Evolutionary conservation across 2,888 invertebrate genomes (phyloP).

Genomic region (Monoplex corrugatus): DNA sequence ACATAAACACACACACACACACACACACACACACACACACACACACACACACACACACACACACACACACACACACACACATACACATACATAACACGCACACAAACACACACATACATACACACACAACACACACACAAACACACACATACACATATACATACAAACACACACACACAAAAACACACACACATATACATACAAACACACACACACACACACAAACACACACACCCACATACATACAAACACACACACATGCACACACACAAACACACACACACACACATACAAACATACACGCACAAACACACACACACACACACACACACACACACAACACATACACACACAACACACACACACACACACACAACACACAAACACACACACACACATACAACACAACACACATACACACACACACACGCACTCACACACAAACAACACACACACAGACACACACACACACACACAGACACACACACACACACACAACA

Average conservation of each 20-base stretch:
- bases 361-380: constrained; percentile 33
- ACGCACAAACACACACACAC: background rate
- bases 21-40: constrained; percentile 23
- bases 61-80: background rate
- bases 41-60: constrained; percentile 2
- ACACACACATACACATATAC: constrained; percentile 25
- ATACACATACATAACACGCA: too few relatives aligned
- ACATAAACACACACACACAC: constrained; percentile 17
- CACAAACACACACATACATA: too few relatives aligned
- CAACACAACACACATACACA: background rate
- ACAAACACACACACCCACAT: background rate
- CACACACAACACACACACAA: too few relatives aligned
- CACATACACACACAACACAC: background rate
- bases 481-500: constrained; percentile 29
- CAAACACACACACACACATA: constrained; percentile 27
- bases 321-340: background rate
- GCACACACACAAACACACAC: constrained; percentile 18
- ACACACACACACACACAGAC: constrained; percentile 30
- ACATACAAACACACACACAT: constrained; percentile 30
- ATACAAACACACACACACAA: constrained; percentile 25
- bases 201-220: background rate
- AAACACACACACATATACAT: too few relatives aligned
- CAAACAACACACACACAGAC: constrained; percentile 18
- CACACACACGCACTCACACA: background rate
- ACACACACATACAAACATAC: too few relatives aligned